phyloP scores from a whole-genome alignment of 2,888 invertebrate species.

The Scrobipalpa atriplicella region DNA sequence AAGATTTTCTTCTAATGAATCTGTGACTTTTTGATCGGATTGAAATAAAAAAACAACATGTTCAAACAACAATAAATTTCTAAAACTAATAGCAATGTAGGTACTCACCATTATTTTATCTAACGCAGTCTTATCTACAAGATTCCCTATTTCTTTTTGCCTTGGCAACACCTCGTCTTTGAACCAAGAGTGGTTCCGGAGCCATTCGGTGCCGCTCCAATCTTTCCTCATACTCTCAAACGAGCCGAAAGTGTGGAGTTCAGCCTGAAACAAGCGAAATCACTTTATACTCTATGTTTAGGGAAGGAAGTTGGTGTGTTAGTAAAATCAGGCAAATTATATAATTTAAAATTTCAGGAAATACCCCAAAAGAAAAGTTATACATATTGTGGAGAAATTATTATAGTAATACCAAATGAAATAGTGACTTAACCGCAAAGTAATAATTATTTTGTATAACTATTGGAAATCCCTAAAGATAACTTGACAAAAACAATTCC shows the following conservation, averaged over 20 bases:
- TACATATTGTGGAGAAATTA: background rate
- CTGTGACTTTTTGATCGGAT: no score
- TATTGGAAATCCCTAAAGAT: background rate
- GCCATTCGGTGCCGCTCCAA: slow-evolving; percentile 62
- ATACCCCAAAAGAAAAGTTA: background rate
- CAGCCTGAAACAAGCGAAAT: slow-evolving; percentile 54
- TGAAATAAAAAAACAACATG: no score
- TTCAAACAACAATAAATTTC: background rate
- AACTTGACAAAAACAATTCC: background rate
- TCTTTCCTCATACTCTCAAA: slow-evolving; percentile 53
- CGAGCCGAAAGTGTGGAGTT: slow-evolving; percentile 54
- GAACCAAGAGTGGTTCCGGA: slow-evolving; percentile 59
- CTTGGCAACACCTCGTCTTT: slow-evolving; percentile 62
- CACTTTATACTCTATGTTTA: slow-evolving; percentile 12
- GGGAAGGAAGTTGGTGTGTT: background rate
- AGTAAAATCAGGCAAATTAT: background rate
- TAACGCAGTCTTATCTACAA: slow-evolving; percentile 51
- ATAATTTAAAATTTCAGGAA: background rate
- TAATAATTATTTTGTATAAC: background rate
- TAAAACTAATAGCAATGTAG: background rate
- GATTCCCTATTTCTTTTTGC: slow-evolving; percentile 55
- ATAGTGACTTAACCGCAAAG: background rate
- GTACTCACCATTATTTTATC: slow-evolving; percentile 62
- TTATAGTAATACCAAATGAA: background rate
- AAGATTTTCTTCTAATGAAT: no score